Evolutionary conservation across 2,888 invertebrate genomes (phyloP).

Genomic region (Nineta flava): DNA sequence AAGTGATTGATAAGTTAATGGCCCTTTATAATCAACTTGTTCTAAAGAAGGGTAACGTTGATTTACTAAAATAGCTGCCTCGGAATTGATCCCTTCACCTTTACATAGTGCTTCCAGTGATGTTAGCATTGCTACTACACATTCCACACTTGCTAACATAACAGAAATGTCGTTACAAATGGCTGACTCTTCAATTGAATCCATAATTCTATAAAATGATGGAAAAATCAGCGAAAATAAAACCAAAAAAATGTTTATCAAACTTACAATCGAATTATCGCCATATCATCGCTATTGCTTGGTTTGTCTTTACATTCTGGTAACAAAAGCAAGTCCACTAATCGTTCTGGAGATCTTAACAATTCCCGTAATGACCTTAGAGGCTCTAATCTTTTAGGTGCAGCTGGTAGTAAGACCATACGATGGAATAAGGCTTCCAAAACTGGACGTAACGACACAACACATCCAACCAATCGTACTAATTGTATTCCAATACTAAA

Average conservation of each 20-base stretch:
- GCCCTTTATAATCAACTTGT: slow-evolving; percentile 69
- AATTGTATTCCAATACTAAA: slow-evolving; percentile 76
- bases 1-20: slow-evolving; percentile 71
- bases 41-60: slow-evolving; percentile 47
- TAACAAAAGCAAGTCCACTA: slow-evolving; percentile 54
- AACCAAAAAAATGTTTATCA: slow-evolving; percentile 1
- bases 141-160: slow-evolving; percentile 65
- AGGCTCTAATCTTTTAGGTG: slow-evolving; percentile 71
- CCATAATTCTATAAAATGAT: slow-evolving; percentile 54
- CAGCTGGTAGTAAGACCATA: slow-evolving; percentile 77
- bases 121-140: slow-evolving; percentile 66
- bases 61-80: slow-evolving; percentile 44
- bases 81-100: slow-evolving; percentile 52
- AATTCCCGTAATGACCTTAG: slow-evolving; percentile 69
- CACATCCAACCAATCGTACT: slow-evolving; percentile 73
- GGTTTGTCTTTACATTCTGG: slow-evolving; percentile 42
- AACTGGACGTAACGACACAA: slow-evolving; percentile 75
- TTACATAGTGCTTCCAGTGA: slow-evolving; percentile 66
- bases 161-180: slow-evolving; percentile 60
- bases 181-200: slow-evolving; percentile 86
- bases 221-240: neutral
- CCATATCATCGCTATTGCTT: slow-evolving; percentile 55
- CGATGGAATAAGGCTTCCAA: slow-evolving; percentile 86
- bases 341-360: slow-evolving; percentile 58
- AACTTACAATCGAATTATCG: slow-evolving; percentile 60